Evolutionary conservation across 92 coral and sea anemone species (phyloP).

Genomic region (Porites lobata): DNA sequence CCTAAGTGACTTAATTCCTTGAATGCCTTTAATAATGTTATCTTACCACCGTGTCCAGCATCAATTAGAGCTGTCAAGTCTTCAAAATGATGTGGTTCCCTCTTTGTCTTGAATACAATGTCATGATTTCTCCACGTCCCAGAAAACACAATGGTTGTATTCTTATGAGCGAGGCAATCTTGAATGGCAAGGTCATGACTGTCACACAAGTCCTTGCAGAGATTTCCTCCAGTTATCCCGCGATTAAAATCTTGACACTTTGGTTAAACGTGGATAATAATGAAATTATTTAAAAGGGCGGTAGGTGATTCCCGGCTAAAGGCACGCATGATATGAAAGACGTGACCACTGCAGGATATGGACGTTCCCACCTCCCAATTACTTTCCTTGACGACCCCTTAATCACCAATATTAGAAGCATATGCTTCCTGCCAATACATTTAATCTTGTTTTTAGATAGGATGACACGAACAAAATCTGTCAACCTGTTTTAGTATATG

Average conservation of each 20-base stretch:
- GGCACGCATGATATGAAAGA: neutral
- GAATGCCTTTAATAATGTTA: too few relatives aligned
- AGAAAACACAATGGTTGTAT: constrained; percentile 87
- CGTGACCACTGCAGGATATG: neutral
- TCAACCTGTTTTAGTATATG: too few relatives aligned
- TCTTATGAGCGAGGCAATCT: constrained; percentile 88
- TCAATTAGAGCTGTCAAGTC: constrained; percentile 22
- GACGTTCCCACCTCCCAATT: neutral
- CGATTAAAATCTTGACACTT: constrained; percentile 80
- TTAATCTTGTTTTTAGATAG: neutral
- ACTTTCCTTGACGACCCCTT: neutral
- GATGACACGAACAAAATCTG: too few relatives aligned
- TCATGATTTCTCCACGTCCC: constrained; percentile 82
- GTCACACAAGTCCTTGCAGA: constrained; percentile 88
- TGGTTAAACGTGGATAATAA: too few relatives aligned
- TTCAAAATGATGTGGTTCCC: constrained; percentile 61
- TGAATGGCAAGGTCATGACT: constrained; percentile 59
- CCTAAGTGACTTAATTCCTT: too few relatives aligned
- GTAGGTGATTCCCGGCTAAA: too few relatives aligned
- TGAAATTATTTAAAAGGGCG: too few relatives aligned
- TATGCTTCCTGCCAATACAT: neutral
- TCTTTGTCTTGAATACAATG: constrained; percentile 87
- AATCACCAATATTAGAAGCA: neutral
- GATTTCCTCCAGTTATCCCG: constrained; percentile 84
- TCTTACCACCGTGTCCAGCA: constrained; percentile 41